Base-by-base conservation (phyloP, 2,888 invertebrate species). In the Plusia festucae region DNA sequence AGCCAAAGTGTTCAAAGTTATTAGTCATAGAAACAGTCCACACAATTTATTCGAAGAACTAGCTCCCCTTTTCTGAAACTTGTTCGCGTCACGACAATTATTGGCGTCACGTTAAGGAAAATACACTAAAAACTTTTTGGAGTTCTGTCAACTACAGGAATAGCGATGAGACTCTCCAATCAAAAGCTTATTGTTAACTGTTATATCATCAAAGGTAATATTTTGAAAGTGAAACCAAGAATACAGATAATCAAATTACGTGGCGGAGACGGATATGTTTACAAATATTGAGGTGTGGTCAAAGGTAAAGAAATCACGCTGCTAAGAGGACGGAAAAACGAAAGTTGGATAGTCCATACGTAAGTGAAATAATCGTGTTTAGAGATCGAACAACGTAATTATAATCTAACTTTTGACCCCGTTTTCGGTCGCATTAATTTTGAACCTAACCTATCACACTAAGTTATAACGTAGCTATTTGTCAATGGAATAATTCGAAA, bases 311-410 rank as follows among this genome's bases (percentile, higher is more conserved):
- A 82, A 84, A 82, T 81, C 83, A 83, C 68, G 70, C 60, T 73
- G 75, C 69, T 64, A 64, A 60, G 66, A 62, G 67, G 66, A 53
- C 70, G 73, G 60, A 78, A 76, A 78, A 84, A 90, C 83, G 91
- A 93, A 92, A 93, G 92, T 90, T 88, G 82, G n/a, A n/a, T n/a
- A n/a, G 85, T 82, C 70, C 84, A 64, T 81, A 83, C 90, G 81
- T 92, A 93, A 94, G 94, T 94, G 92, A 93, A 93, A 88, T 86
- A 86, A 83, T 85, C 75, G 73, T 83, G 78, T 82, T 83, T 79
- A 82, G 83, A 83, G 85, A 86, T 81, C 85, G 85, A 85, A 81
- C 85, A 88, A 88, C 88, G 86, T 86, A 83, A 80, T 77, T 78
- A 51, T 78, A 76, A 53, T 22, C 40, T 54, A 61, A 69, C n/a